These are phyloP conservation scores for Allobates femoralis DNA, from an alignment of 2,797 vertebrate species.

Conservation along the genomic window DNA sequence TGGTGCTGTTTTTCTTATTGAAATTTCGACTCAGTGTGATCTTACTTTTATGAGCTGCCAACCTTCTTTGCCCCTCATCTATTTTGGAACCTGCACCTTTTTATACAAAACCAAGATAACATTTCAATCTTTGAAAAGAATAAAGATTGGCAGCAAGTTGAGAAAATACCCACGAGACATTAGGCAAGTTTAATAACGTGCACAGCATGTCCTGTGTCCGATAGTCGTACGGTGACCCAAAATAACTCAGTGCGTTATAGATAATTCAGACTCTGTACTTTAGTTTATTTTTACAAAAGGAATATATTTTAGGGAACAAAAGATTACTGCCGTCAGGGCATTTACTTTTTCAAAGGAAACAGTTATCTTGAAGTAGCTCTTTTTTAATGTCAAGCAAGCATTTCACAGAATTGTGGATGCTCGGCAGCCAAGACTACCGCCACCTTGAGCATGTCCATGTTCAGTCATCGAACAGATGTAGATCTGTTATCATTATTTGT, in stretches of 20 bases:
- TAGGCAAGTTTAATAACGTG: slow-evolving; percentile 26
- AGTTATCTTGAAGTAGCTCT: not conserved
- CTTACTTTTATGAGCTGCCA: slow-evolving; percentile 53
- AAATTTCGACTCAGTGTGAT: slow-evolving; percentile 5
- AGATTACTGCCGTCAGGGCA: not conserved
- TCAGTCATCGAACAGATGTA: too few species aligned
- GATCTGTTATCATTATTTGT: too few species aligned
- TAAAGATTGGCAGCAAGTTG: slow-evolving; percentile 38
- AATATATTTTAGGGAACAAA: not conserved
- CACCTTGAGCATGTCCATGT: too few species aligned
- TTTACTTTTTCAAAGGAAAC: not conserved
- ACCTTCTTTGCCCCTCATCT: slow-evolving; percentile 52
- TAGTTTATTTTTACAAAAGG: not conserved
- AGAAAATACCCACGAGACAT: slow-evolving; percentile 38
- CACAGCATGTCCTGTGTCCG: slow-evolving; percentile 13
- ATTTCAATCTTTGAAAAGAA: slow-evolving; percentile 39
- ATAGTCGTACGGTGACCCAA: slow-evolving; percentile 9
- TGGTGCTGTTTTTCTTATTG: slow-evolving; percentile 39
- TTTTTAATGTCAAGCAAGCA: too few species aligned
- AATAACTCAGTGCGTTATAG: not conserved
- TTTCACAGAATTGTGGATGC: too few species aligned
- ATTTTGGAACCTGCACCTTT: slow-evolving; percentile 22
- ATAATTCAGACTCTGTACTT: not conserved
- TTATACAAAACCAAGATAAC: slow-evolving; percentile 48
- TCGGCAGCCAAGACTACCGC: too few species aligned